Base-by-base conservation (phyloP, 2,113 vertebrate genomes). In the Ciconia stormi region DNA sequence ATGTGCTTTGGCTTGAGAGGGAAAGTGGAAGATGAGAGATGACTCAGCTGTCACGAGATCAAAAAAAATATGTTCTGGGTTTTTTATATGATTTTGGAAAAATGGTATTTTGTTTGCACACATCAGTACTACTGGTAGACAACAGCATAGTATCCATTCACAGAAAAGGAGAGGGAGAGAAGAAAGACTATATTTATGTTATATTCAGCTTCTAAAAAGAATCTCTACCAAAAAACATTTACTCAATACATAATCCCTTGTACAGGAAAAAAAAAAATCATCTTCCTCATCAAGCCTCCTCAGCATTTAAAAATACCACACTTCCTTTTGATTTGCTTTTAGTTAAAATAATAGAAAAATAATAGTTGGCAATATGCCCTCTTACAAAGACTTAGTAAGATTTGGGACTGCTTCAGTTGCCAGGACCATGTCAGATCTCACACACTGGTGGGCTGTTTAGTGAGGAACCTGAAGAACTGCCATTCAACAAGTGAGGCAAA, bases 51-150 rank as follows among this genome's bases (percentile, higher is more conserved):
- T n/a, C 12, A 26, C 17, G 52, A 47, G 7, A 53, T 16, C 1
- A 44, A 36, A 49, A 44, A 11, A 26, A 30, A n/a, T 2, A n/a
- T 2, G 5, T 25, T 53, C 29, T 13, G 8, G 9, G 3, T 1
- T 65, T 65, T 76, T 47, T 14, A 8, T 6, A 7, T 20, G 18
- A 40, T 53, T 63, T 72, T 40, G 17, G 29, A 20, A 53, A 67
- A 72, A 52, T 0, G 2, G 5, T 34, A 4, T 50, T 56, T 38
- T 40, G 17, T 34, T 91, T 87, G 44, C 56, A 76, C 5, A 10
- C 18, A 11, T 76, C 27, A 18, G 44, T 36, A 40, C 23, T 74
- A n/a, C 27, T 5, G 4, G 34, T 4, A 67, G 42, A 12, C 27
- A 89, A n/a, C 15, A 50, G 46, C 34, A 22, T 0, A 42, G 29